Evolutionary conservation across 2,888 invertebrate genomes (phyloP).

Genomic region (Tuberolachnus salignus): DNA sequence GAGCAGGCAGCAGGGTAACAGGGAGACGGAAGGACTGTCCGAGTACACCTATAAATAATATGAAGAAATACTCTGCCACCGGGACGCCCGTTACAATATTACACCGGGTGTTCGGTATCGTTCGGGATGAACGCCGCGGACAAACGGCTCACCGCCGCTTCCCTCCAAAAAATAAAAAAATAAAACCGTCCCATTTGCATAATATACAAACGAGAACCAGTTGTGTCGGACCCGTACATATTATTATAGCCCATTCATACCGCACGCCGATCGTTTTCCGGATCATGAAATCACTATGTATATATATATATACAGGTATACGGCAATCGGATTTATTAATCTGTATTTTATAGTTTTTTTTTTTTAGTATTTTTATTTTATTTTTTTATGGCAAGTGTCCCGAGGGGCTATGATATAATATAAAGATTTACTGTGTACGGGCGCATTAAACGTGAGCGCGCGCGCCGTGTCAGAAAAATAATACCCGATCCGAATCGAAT

Average conservation of each 20-base stretch:
- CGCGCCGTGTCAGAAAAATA: background rate
- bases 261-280: conserved; percentile 30
- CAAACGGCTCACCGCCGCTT: background rate
- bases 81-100: background rate
- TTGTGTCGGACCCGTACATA: conserved; percentile 18
- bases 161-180: too few relatives aligned
- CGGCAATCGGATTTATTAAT: conserved; percentile 21
- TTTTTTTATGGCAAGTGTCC: background rate
- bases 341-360: background rate
- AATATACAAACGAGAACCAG: conserved; percentile 37
- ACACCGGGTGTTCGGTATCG: too few relatives aligned
- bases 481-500: background rate
- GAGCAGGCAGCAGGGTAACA: too few relatives aligned
- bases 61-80: background rate
- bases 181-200: background rate
- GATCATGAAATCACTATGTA: conserved; percentile 15
- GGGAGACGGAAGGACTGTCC: background rate
- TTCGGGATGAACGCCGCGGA: background rate
- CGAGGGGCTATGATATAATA: background rate
- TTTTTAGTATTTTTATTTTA: background rate
- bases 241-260: conserved; percentile 13
- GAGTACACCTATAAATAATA: background rate
- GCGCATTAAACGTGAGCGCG: background rate
- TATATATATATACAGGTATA: too few relatives aligned
- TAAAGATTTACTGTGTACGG: conserved; percentile 1